Percentiles rank a stretch among this genome's conserved stretches.
Evolutionary conservation across 23 tunicate genomes (phyloP).

Genomic region (Ascidia mentula): DNA sequence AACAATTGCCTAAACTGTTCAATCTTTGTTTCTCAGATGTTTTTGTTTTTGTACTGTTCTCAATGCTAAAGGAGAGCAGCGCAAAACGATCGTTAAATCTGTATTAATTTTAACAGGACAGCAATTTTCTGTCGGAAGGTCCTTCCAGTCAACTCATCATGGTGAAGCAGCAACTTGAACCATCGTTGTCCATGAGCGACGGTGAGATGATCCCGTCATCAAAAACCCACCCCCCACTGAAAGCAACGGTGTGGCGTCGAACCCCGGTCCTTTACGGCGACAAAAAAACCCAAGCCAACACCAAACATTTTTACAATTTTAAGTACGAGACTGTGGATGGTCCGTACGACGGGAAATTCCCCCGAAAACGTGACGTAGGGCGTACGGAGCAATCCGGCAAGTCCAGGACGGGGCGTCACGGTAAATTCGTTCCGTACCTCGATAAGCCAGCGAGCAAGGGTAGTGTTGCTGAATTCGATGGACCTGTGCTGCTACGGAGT

Average conservation of each 20-base stretch:
- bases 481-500: background rate
- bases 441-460: background rate
- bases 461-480: background rate
- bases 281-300: constrained; percentile 10
- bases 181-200: background rate
- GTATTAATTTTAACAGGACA: background rate
- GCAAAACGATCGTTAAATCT: no score
- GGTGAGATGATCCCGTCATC: background rate
- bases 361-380: background rate
- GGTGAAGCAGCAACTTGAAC: background rate
- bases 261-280: constrained; percentile 2
- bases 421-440: background rate
- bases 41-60: no score
- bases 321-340: background rate
- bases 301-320: background rate
- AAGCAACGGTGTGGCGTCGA: background rate
- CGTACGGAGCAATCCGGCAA: background rate
- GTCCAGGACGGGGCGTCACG: background rate
- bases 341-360: background rate
- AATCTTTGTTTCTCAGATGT: no score
- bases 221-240: background rate
- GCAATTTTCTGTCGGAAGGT: background rate
- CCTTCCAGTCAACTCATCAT: background rate
- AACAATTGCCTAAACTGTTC: no score
- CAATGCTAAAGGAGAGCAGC: no score